A percentile compares a stretch with the other conserved stretches of the same genome.
These are phyloP conservation scores for Achroia grisella DNA, from an alignment of 1,140 invertebrate genomes.

Conservation along the genomic window DNA sequence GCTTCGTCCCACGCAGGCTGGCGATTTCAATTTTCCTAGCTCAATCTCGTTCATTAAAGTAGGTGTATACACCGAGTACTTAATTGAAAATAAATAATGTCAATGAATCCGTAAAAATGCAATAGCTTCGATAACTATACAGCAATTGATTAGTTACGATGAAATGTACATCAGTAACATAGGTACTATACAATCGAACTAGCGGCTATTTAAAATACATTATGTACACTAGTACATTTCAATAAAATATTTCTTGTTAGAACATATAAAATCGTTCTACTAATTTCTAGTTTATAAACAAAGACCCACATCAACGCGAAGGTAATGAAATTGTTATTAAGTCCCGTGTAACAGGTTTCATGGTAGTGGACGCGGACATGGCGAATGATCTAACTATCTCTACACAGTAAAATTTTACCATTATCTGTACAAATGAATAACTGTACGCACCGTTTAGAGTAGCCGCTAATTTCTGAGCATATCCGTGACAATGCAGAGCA, in stretches of 20 bases:
- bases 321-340: slow-evolving; percentile 30
- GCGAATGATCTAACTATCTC: slow-evolving; percentile 9
- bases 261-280: too few species aligned
- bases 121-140: too few species aligned
- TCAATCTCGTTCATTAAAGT: slow-evolving; percentile 1
- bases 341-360: slow-evolving; percentile 44
- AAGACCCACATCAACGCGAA: slow-evolving; percentile 24
- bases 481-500: slow-evolving; percentile 33
- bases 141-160: too few species aligned
- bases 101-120: too few species aligned
- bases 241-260: too few species aligned
- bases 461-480: slow-evolving; percentile 42
- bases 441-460: slow-evolving; percentile 57
- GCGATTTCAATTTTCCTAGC: slow-evolving; percentile 14
- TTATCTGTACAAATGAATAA: not conserved
- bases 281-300: slow-evolving; percentile 25
- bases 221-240: too few species aligned
- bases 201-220: too few species aligned
- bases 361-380: slow-evolving; percentile 16
- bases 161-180: too few species aligned
- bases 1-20: slow-evolving; percentile 41
- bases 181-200: too few species aligned
- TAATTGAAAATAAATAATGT: too few species aligned
- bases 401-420: not conserved
- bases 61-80: too few species aligned